Evolutionary conservation across 2,888 invertebrate species (phyloP).

Genomic region (Diaphora mendica): DNA sequence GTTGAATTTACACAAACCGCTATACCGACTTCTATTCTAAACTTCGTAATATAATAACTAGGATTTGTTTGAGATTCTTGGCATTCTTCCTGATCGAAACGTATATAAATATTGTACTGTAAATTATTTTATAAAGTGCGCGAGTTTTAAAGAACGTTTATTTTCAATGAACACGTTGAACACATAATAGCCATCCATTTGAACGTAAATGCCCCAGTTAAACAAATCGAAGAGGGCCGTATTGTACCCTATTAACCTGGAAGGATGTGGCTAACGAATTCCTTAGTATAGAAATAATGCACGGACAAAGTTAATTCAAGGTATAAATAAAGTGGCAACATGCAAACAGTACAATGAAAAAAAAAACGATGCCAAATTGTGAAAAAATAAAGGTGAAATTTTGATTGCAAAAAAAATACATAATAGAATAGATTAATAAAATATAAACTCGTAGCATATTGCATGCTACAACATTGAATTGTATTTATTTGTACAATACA

Average conservation of each 20-base stretch:
- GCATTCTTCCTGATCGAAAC: neutral
- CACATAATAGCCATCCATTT: neutral
- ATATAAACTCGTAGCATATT: slow-evolving; percentile 2
- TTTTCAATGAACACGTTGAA: neutral
- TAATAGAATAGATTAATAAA: slow-evolving; percentile 10
- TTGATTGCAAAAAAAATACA: neutral
- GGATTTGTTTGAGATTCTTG: slow-evolving; percentile 1
- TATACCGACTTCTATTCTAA: neutral
- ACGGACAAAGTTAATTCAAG: neutral
- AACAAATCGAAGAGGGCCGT: neutral
- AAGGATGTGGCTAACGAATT: neutral
- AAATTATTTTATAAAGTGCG: neutral
- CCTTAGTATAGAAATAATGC: neutral
- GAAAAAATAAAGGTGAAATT: slow-evolving; percentile 11
- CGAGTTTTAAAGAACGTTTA: neutral
- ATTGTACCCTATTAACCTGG: neutral
- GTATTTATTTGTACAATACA: slow-evolving; percentile 48
- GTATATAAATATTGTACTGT: neutral
- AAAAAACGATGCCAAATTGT: slow-evolving; percentile 15
- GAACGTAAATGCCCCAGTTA: neutral
- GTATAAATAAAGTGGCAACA: neutral
- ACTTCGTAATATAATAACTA: neutral
- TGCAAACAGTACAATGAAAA: slow-evolving; percentile 9
- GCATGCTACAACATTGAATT: slow-evolving; percentile 30
- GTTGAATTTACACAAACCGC: neutral